Evolutionary conservation across 2,888 invertebrate species (phyloP).

Genomic region (Lydus trimaculatus): DNA sequence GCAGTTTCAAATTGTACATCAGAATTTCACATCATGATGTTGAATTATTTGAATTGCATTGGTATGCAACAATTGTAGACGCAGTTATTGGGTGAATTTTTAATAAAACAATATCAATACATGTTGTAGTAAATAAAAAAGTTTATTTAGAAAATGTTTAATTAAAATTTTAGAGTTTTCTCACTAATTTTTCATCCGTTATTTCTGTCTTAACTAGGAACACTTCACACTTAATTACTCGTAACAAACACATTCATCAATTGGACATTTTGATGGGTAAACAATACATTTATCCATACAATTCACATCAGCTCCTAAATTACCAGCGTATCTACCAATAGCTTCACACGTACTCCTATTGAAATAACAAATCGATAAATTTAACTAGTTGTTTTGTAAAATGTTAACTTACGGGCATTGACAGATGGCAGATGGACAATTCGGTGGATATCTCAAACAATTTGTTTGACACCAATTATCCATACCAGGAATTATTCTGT

Average conservation of each 20-base stretch:
- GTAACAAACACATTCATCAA: slow-evolving; percentile 46
- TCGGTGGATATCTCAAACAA: slow-evolving; percentile 86
- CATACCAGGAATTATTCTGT: slow-evolving; percentile 77
- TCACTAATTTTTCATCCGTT: slow-evolving; percentile 10
- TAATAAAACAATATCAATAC: not conserved
- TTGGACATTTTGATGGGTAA: slow-evolving; percentile 75
- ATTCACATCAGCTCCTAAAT: slow-evolving; percentile 80
- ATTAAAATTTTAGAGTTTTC: not conserved
- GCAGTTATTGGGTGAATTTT: not conserved
- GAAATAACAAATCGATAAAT: slow-evolving; percentile 23
- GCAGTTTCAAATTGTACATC: not conserved
- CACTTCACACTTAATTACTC: slow-evolving; percentile 36
- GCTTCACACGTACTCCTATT: slow-evolving; percentile 82
- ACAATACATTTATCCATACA: slow-evolving; percentile 88
- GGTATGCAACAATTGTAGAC: slow-evolving; percentile 3
- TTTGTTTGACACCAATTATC: slow-evolving; percentile 85
- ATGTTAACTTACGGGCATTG: slow-evolving; percentile 78
- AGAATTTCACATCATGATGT: not conserved
- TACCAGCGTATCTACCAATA: slow-evolving; percentile 73
- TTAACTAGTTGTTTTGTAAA: not conserved
- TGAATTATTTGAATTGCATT: slow-evolving; percentile 3
- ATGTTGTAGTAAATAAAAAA: not conserved
- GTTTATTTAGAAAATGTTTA: not conserved
- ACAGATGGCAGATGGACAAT: slow-evolving; percentile 80
- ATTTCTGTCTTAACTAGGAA: not conserved